phyloP scores from a whole-genome alignment of 2,797 vertebrate species.

The Phyllotis vaccarum region DNA sequence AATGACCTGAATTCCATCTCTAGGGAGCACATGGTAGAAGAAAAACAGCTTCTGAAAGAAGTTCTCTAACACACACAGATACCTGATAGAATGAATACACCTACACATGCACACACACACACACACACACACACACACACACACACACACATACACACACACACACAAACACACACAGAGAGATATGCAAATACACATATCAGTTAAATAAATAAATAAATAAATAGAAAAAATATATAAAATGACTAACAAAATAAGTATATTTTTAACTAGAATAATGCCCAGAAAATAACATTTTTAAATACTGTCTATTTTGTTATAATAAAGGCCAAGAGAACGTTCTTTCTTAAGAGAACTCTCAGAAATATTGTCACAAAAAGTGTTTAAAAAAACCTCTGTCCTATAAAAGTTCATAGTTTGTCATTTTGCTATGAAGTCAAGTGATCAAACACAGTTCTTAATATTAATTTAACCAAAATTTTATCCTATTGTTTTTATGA shows the following conservation, averaged over 20 bases:
- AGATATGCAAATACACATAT: fast-evolving
- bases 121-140: background rate
- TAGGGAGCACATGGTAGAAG: background rate
- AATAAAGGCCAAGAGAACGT: background rate
- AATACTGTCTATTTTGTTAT: background rate
- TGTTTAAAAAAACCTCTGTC: background rate
- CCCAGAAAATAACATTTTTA: background rate
- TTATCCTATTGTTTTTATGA: background rate
- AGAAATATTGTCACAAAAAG: conserved; percentile 1
- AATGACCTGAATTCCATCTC: background rate
- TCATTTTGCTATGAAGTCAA: background rate
- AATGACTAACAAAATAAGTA: background rate
- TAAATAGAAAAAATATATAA: too few species aligned
- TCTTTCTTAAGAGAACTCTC: background rate
- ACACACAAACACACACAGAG: background rate
- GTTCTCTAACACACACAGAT: background rate
- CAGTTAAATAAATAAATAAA: background rate
- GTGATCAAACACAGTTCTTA: background rate
- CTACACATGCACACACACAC: background rate
- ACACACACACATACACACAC: background rate
- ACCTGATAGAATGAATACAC: background rate
- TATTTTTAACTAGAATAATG: background rate
- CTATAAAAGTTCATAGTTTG: background rate
- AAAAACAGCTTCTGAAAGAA: background rate
- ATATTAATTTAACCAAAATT: conserved; percentile 15